phyloP scores from a whole-genome alignment of 2,888 invertebrate species.

The Folsomia manolachei region DNA sequence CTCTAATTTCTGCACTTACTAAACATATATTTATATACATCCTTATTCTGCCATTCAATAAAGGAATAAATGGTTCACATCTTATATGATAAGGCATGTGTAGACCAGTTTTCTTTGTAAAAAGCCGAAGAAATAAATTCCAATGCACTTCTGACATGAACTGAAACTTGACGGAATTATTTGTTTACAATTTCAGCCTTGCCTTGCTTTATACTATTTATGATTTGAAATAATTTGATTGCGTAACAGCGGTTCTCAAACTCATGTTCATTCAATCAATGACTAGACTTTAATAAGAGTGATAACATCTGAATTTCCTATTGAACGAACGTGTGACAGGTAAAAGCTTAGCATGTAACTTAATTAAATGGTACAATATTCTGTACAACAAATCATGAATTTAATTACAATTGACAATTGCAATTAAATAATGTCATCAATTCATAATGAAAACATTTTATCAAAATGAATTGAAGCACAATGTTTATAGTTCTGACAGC shows the following conservation, averaged over 20 bases:
- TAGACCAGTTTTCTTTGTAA: not conserved
- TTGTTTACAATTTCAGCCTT: not conserved
- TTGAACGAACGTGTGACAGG: not conserved
- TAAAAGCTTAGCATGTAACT: not conserved
- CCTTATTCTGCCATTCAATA: too few species aligned
- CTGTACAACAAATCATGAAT: too few species aligned
- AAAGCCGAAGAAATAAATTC: not conserved
- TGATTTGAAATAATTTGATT: not conserved
- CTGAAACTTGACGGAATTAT: not conserved
- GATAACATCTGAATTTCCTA: not conserved
- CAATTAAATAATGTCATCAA: not conserved
- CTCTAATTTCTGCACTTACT: not conserved
- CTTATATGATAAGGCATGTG: not conserved
- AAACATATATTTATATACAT: too few species aligned
- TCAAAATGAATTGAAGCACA: not conserved
- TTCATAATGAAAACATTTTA: not conserved
- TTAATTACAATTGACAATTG: not conserved
- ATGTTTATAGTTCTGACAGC: not conserved
- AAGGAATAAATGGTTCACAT: too few species aligned
- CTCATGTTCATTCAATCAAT: not conserved
- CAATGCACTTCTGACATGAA: not conserved
- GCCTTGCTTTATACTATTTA: too few species aligned
- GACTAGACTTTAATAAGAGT: not conserved
- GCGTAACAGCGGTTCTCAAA: not conserved
- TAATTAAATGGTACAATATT: not conserved